Evolutionary conservation across 2,113 vertebrate species (phyloP).

Genomic region (Paralichthys olivaceus): DNA sequence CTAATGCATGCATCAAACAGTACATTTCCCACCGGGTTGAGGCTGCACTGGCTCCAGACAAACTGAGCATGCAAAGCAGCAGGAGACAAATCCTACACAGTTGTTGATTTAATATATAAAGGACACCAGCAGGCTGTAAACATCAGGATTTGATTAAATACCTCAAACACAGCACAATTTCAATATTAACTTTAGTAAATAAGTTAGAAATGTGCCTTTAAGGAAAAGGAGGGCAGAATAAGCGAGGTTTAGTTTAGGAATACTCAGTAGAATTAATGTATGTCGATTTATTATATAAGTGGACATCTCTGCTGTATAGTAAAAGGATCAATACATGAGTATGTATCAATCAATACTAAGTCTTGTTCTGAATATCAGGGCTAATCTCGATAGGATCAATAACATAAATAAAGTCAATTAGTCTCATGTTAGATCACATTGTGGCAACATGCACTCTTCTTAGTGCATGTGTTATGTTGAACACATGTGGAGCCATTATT

Average conservation of each 20-base stretch:
- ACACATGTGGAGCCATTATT: too few relatives aligned
- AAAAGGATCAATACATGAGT: background rate
- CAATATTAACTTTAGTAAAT: too few relatives aligned
- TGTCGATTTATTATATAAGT: too few relatives aligned
- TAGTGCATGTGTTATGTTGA: background rate
- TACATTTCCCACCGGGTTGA: slow-evolving; percentile 31
- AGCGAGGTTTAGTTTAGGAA: too few relatives aligned
- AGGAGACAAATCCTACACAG: background rate
- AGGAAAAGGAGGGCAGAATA: too few relatives aligned
- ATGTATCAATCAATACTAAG: background rate
- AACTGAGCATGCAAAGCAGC: background rate
- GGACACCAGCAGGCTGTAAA: slow-evolving; percentile 2
- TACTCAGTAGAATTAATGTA: too few relatives aligned
- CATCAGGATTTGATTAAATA: slow-evolving; percentile 36
- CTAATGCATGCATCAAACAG: slow-evolving; percentile 45
- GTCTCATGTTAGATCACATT: background rate
- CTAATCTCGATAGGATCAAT: background rate
- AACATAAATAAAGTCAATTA: background rate
- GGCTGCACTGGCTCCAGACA: background rate
- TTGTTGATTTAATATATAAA: slow-evolving; percentile 16
- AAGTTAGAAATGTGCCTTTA: too few relatives aligned
- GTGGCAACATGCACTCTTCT: background rate
- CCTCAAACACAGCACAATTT: background rate
- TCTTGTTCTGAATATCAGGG: background rate
- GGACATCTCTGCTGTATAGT: too few relatives aligned